A percentile compares a stretch with the other conserved stretches of the same genome.
phyloP scores from a whole-genome alignment of 2,797 vertebrate genomes.

The Paratrypauchen microcephalus region DNA sequence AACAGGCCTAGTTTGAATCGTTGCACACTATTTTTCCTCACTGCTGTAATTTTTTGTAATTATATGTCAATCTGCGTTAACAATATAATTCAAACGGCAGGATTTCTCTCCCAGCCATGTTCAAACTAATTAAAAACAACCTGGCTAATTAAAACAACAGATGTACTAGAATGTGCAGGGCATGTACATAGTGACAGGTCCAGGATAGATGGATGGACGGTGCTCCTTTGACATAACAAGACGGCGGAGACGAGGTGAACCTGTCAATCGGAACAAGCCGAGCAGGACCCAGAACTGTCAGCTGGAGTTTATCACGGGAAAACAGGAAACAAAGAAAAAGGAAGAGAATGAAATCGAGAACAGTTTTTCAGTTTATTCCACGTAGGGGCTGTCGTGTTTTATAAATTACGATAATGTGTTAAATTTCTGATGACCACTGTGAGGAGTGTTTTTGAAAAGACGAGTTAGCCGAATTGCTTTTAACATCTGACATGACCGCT shows the following conservation, averaged over 20 bases:
- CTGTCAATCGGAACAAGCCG: constrained; percentile 22
- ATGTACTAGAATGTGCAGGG: constrained; percentile 29
- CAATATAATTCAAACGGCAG: constrained; percentile 38
- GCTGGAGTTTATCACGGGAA: constrained; percentile 13
- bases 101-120: constrained; percentile 49
- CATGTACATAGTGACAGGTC: constrained; percentile 35
- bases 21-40: too few relatives aligned
- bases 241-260: constrained; percentile 26
- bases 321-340: constrained; percentile 4
- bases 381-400: too few relatives aligned
- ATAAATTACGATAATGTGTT: too few relatives aligned
- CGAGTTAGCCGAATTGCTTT: too few relatives aligned
- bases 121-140: constrained; percentile 47
- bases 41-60: too few relatives aligned
- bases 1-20: too few relatives aligned
- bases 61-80: background rate
- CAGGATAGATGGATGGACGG: constrained; percentile 39
- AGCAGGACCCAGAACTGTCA: constrained; percentile 25
- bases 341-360: background rate
- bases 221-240: constrained; percentile 28
- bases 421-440: too few relatives aligned
- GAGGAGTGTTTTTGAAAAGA: too few relatives aligned
- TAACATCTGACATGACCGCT: too few relatives aligned
- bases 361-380: background rate
- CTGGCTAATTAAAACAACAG: constrained; percentile 49